Conservation (phyloP, 2,113 vertebrate genomes). For the Pipra filicauda region DNA sequence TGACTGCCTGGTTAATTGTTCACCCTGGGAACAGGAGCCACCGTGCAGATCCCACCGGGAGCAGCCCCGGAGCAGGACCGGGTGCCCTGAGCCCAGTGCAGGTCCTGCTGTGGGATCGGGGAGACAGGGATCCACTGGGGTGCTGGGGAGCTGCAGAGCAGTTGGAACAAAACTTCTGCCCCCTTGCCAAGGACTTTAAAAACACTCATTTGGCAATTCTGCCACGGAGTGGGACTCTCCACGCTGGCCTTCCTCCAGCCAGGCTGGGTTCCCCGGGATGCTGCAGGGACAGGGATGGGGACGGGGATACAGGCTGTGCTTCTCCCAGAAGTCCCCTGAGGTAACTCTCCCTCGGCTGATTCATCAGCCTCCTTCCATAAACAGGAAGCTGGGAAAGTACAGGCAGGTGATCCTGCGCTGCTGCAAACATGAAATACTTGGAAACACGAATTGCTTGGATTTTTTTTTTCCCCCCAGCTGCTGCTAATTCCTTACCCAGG, state of each 20-base stretch:
- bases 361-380: neutral
- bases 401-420: neutral
- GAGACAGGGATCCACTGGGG: accelerated
- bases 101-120: neutral
- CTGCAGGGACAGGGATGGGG: neutral
- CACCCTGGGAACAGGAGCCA: neutral
- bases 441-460: neutral
- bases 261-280: neutral
- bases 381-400: conserved; percentile 46
- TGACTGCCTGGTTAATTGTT: neutral
- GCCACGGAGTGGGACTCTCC: neutral
- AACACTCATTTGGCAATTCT: accelerated
- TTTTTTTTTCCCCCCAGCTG: neutral
- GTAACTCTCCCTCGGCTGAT: neutral
- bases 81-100: neutral
- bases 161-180: neutral
- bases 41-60: neutral
- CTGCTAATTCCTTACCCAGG: neutral
- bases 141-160: neutral
- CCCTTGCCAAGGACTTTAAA: no score
- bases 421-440: neutral
- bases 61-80: neutral
- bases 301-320: neutral
- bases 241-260: accelerated
- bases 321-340: neutral